Percentiles rank a stretch among this genome's conserved stretches.
phyloP scores from a whole-genome alignment of 2,888 invertebrate species.

The Ophonus ardosiacus region DNA sequence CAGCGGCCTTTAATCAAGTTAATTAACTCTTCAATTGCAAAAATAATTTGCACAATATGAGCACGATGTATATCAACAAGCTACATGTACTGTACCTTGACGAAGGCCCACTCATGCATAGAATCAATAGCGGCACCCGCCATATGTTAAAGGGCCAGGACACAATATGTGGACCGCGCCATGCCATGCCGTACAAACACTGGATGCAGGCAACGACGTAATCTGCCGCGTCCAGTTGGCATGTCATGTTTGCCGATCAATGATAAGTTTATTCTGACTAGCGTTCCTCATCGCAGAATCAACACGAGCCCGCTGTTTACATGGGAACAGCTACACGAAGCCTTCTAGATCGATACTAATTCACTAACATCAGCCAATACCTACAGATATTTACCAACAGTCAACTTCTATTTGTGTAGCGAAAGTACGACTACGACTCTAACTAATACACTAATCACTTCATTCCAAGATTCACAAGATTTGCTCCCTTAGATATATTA shows the following conservation, averaged over 20 bases:
- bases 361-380: constrained; percentile 69
- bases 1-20: constrained; percentile 1
- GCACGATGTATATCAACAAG: constrained; percentile 19
- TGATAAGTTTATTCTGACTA: constrained; percentile 74
- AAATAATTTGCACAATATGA: constrained; percentile 29
- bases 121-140: constrained; percentile 29
- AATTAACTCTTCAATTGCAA: constrained; percentile 27
- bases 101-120: background rate
- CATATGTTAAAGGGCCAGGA: constrained; percentile 47
- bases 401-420: constrained; percentile 46
- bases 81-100: background rate
- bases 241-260: constrained; percentile 74
- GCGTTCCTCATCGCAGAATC: constrained; percentile 69
- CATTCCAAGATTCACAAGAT: background rate
- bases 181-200: constrained; percentile 5
- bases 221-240: constrained; percentile 69
- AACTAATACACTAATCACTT: background rate
- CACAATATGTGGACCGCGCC: constrained; percentile 47
- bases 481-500: background rate
- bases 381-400: constrained; percentile 57
- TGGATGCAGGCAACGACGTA: constrained; percentile 20
- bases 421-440: background rate
- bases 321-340: background rate
- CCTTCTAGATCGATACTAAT: constrained; percentile 71
- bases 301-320: constrained; percentile 65